phyloP scores from a whole-genome alignment of 2,888 invertebrate genomes.

The Asteroscopus sphinx region DNA sequence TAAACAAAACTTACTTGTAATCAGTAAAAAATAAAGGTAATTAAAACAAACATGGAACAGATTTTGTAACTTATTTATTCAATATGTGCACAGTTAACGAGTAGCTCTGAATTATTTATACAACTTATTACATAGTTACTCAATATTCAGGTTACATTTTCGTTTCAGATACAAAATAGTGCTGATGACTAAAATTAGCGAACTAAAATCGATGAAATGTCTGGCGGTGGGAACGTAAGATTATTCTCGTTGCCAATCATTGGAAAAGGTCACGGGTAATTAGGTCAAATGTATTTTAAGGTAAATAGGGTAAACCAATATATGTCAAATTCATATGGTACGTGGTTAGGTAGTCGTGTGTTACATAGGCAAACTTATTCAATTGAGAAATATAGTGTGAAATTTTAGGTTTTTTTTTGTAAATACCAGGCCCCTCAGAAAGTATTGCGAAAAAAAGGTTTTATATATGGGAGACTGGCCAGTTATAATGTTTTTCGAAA shows the following conservation, averaged over 20 bases:
- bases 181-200: constrained; percentile 37
- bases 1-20: too few species aligned
- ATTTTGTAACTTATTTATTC: constrained; percentile 79
- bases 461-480: too few species aligned
- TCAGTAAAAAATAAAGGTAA: background rate
- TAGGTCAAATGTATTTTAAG: constrained; percentile 8
- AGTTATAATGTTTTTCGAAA: too few species aligned
- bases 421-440: too few species aligned
- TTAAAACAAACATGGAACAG: constrained; percentile 55
- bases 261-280: constrained; percentile 47
- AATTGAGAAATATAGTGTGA: background rate
- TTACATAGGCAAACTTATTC: background rate
- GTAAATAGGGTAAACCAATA: background rate
- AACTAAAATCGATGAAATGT: constrained; percentile 50
- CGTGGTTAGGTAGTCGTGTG: too few species aligned
- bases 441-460: too few species aligned
- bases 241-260: constrained; percentile 42
- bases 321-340: background rate
- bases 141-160: constrained; percentile 65
- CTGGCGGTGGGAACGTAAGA: constrained; percentile 20
- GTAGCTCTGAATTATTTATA: constrained; percentile 84
- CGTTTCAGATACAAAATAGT: constrained; percentile 41
- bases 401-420: too few species aligned
- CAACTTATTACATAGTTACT: constrained; percentile 69
- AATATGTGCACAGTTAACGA: constrained; percentile 89